Evolutionary conservation across 2,888 invertebrate genomes (phyloP), one percentile per base, ranked within the genome.

Genomic region (Graphium colonna): DNA sequence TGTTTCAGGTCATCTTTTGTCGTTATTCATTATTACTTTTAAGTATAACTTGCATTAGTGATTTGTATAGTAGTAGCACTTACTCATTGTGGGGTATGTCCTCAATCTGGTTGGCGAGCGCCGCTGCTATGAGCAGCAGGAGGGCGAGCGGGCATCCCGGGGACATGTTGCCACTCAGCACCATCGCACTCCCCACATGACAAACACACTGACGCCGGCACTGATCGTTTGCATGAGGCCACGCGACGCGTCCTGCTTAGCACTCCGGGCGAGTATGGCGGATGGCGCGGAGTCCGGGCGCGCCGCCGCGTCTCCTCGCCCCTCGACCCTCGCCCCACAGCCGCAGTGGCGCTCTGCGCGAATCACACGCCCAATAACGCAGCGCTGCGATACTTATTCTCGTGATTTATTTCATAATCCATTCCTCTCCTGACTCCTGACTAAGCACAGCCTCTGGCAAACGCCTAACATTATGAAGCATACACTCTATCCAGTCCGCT

Each of bases 71-170:
- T n/a, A n/a, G n/a, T n/a, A n/a, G 15, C 10, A 91, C 96, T 95
- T 91, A 96, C 96, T 96, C 96, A 88, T 95, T 95, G 83, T 96
- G 96, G 57, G 96, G 96, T 77, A 96, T 96, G 81, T 96, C 96
- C 91, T 96, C 96, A 74, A 95, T 95, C 85, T 96, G 95, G 87
- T 95, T 95, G 69, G 92, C 91, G 66, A 91, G 70, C 64, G 79
- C 79, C 59, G 73, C 71, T 50, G 76, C 76, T 63, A 86, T 75
- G 62, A 77, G 72, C 67, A 80, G 59, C 61, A 83, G 73, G 67
- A 82, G 74, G 67, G 77, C 74, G 65, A 78, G 69, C 69, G 77
- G 77, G 63, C 72, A 73, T 69, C 73, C 73, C 64, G 51, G 42
- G 46, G 75, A 71, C 84, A 82, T 82, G 72, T 73, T 77, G 73